phyloP scores from a whole-genome alignment of 2,888 invertebrate species.

The Phrixothrix hirtus region DNA sequence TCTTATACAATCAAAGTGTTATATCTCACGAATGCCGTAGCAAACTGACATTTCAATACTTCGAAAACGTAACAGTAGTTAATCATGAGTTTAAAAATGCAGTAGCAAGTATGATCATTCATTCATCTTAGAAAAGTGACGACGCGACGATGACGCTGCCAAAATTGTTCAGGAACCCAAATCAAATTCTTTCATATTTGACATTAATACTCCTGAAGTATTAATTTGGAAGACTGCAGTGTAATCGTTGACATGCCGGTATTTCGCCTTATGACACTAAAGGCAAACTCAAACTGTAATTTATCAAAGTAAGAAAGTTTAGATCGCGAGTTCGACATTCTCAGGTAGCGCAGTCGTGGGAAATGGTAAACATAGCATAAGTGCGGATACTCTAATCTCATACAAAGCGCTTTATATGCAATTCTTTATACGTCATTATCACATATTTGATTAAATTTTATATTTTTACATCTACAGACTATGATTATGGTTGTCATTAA shows the following conservation, averaged over 20 bases:
- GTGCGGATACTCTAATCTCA: background rate
- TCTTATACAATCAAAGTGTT: conserved; percentile 28
- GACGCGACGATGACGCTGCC: conserved; percentile 32
- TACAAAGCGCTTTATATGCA: too few species aligned
- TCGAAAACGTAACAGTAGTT: conserved; percentile 30
- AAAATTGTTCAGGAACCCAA: conserved; percentile 30
- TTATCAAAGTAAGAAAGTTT: conserved; percentile 32
- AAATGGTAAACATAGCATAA: conserved; percentile 17
- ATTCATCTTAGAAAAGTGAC: conserved; percentile 33
- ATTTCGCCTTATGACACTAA: conserved; percentile 32
- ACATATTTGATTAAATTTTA: too few species aligned
- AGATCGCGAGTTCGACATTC: conserved; percentile 33
- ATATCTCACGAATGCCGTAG: conserved; percentile 15
- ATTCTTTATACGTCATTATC: too few species aligned
- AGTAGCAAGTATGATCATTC: conserved; percentile 31
- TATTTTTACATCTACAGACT: too few species aligned
- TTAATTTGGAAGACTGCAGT: conserved; percentile 29
- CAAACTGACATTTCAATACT: conserved; percentile 31
- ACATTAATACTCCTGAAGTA: conserved; percentile 27
- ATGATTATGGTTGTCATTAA: too few species aligned
- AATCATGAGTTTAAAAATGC: conserved; percentile 33
- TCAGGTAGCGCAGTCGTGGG: conserved; percentile 36
- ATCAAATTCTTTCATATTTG: conserved; percentile 15
- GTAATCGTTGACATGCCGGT: conserved; percentile 32
- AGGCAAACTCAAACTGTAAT: conserved; percentile 33